Evolutionary conservation across 92 coral and sea anemone species (phyloP), one percentile per base, ranked within the genome.

Genomic region (Diadumene lineata): DNA sequence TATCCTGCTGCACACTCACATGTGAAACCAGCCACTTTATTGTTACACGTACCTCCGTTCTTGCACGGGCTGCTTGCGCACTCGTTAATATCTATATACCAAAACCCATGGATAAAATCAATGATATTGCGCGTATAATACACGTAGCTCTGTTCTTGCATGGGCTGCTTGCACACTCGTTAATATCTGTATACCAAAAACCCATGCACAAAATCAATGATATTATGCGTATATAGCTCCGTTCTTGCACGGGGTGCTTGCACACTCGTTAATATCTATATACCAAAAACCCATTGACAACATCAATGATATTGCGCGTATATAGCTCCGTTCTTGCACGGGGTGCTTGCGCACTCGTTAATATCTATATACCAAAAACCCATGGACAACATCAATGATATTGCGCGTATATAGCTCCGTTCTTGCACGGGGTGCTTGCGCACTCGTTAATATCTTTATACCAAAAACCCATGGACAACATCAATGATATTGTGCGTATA

Each of bases 41-140:
- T 43, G 2, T 15, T 53, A 30, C 74, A 69, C 0, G 23, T 69
- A 31, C 60, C 74, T 15, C 74, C 74, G 57, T 69, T 69, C 61
- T 44, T 21, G 24, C 74, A 69, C 4, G 74, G 63, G 31, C n/a
- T 18, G 51, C 55, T 38, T 24, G 46, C 43, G 34, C 70, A 66
- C 0, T 32, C 70, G 34, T 33, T 13, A 24, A 66, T 66, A 24
- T 66, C 70, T 66, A 44, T 15, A 66, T 16, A 44, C 9, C 17
- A 44, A 44, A 8, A 44, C 17, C 17, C 51, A 44, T 44, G 10
- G 51, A 44, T 44, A 44, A 44, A 9, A 8, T 44, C 51, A 44
- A 44, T 8, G 51, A 44, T 44, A 9, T 44, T 17, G 10, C 51
- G 51, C 51, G 51, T 8, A 44, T 9, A 9, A 9, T 44, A 17